Evolutionary conservation across 2,888 invertebrate genomes (phyloP), one percentile per base, ranked within the genome.

Genomic region (Drosophila sordidapex): DNA sequence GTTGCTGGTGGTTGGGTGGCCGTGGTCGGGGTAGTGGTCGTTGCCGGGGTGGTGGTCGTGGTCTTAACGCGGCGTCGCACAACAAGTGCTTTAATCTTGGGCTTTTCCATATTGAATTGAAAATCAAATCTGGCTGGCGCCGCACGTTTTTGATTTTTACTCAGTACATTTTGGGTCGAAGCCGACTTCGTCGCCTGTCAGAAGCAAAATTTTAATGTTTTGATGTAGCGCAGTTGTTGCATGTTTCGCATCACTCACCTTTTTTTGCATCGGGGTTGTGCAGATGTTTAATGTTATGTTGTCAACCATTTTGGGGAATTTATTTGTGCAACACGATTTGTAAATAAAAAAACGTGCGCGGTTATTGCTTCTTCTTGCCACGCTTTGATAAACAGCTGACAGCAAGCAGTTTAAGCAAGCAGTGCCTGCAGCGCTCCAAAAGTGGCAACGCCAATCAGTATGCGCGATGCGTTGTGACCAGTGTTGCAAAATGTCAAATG

Each of bases 11-110:
- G 15, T 7, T 4, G 7, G 8, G 13, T 48, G 27, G 51, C 2
- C 25, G 8, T 36, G 8, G 31, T 6, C n/a, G 31, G 31, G 31
- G 31, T 10, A 10, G 25, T 36, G 33, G 25, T 2, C 25, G 8
- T 43, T 3, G 33, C 4, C n/a, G 31, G 31, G 31, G 31, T 10
- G 3, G 18, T 31, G 33, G n/a, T 1, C 11, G 59, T 29, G 4
- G 21, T 46, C 15, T 31, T 64, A 40, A 36, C 76, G 5, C 92
- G 82, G 53, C 86, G 90, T 27, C 92, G 83, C 11, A 92, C 90
- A 4, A 92, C 92, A 52, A 93, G 54, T 1, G 93, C 93, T 74
- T 93, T 93, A 0, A 91, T 82, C 54, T 91, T 92, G 4, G 89
- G 89, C 43, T 84, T 78, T 0, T 83, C 87, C 2, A 7, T 54